phyloP scores from a whole-genome alignment of 1,140 invertebrate genomes.

The Trypoxylus dichotomus region DNA sequence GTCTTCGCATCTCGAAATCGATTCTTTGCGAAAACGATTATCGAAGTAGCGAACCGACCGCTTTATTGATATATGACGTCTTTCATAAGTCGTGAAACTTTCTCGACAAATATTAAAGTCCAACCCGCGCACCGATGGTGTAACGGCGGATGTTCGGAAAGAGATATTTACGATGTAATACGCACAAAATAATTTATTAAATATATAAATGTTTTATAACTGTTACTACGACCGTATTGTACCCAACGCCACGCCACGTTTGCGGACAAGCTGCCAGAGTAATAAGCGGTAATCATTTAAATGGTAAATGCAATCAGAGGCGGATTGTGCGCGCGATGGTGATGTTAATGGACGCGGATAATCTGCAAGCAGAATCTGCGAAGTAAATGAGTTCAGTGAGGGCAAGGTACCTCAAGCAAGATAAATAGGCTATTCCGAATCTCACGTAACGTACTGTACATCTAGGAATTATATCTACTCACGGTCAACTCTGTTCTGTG shows the following conservation, averaged over 20 bases:
- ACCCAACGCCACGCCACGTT: background rate
- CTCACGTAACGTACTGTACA: too few relatives aligned
- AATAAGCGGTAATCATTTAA: constrained; percentile 20
- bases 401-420: background rate
- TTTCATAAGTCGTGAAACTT: background rate
- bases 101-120: constrained; percentile 16
- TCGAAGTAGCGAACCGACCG: background rate
- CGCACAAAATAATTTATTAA: constrained; percentile 11
- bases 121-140: background rate
- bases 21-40: background rate
- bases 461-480: too few relatives aligned
- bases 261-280: background rate
- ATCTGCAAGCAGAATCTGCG: background rate
- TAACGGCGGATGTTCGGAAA: background rate
- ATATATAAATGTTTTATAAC: constrained; percentile 17
- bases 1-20: background rate
- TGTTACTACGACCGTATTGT: background rate
- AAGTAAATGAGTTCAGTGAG: background rate
- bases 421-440: too few relatives aligned
- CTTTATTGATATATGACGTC: constrained; percentile 4
- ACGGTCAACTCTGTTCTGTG: too few relatives aligned
- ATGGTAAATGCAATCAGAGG: constrained; percentile 1
- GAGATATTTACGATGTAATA: constrained; percentile 3
- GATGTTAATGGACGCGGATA: constrained; percentile 4
- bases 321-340: background rate